phyloP scores from a whole-genome alignment of 2,888 invertebrate species.

The Tinea trinotella region DNA sequence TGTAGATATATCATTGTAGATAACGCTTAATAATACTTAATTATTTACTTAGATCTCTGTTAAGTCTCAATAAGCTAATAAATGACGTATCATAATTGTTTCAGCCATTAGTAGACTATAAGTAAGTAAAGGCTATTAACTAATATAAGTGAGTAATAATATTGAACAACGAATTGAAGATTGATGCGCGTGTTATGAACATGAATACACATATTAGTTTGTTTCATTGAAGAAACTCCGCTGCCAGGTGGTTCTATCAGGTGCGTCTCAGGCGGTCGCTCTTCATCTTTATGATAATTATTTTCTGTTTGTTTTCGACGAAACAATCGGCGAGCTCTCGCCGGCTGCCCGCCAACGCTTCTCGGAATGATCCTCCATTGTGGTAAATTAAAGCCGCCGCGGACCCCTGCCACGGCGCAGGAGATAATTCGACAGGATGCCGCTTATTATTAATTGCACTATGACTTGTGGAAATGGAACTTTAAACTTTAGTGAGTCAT shows the following conservation, averaged over 20 bases:
- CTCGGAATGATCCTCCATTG: conserved; percentile 70
- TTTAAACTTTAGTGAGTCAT: conserved; percentile 68
- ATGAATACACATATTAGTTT: background rate
- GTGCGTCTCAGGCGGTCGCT: conserved; percentile 65
- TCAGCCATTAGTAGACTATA: no score
- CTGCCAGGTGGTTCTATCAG: conserved; percentile 59
- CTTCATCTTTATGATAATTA: conserved; percentile 74
- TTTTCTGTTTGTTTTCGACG: conserved; percentile 73
- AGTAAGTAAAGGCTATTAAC: no score
- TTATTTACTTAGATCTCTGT: no score
- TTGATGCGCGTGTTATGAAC: background rate
- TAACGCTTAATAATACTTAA: no score
- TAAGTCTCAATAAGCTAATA: no score
- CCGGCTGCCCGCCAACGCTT: conserved; percentile 57
- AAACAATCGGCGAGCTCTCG: conserved; percentile 57
- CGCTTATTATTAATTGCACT: conserved; percentile 73
- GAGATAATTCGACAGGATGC: conserved; percentile 73
- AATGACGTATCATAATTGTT: no score
- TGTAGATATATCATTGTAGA: no score
- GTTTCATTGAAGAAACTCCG: conserved; percentile 2
- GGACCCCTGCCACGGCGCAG: conserved; percentile 67
- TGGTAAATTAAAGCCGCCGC: conserved; percentile 70
- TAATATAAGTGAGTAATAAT: no score
- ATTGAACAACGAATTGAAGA: background rate
- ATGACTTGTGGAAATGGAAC: conserved; percentile 72